Conservation (phyloP, 2,113 vertebrate genomes). For the Amazona vittata region DNA sequence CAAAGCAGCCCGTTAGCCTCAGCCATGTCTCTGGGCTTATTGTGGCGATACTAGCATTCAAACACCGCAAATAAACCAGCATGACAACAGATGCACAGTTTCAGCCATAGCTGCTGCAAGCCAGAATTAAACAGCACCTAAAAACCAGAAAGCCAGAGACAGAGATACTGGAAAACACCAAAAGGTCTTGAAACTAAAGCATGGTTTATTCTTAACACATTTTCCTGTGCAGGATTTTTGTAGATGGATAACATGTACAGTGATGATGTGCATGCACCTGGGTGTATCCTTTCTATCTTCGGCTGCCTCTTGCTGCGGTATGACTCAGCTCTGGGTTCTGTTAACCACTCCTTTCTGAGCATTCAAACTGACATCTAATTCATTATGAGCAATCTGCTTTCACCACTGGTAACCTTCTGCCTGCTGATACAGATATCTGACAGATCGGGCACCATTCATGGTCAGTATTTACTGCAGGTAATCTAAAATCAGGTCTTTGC, state of each 20-base stretch:
- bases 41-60: neutral
- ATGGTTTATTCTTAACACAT: neutral
- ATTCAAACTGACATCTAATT: constrained; percentile 81
- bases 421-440: constrained; percentile 58
- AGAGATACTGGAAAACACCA: neutral
- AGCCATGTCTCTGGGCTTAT: neutral
- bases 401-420: constrained; percentile 59
- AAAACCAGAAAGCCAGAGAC: neutral
- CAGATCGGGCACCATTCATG: constrained; percentile 15
- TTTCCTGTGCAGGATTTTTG: neutral
- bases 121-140: neutral
- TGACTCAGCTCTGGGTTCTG: constrained; percentile 65
- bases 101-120: neutral
- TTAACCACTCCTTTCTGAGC: constrained; percentile 60
- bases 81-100: neutral
- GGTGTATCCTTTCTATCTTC: neutral
- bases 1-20: neutral
- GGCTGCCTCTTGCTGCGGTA: neutral
- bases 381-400: constrained; percentile 79
- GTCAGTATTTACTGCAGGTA: neutral
- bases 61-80: neutral
- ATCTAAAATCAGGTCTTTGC: neutral
- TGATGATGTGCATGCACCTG: neutral
- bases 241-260: fast-evolving
- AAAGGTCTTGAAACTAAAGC: neutral